Percentiles rank a stretch among this genome's conserved stretches.
These are phyloP conservation scores for Elephas maximus DNA, from an alignment of 2,113 vertebrate genomes.

Conservation along the genomic window DNA sequence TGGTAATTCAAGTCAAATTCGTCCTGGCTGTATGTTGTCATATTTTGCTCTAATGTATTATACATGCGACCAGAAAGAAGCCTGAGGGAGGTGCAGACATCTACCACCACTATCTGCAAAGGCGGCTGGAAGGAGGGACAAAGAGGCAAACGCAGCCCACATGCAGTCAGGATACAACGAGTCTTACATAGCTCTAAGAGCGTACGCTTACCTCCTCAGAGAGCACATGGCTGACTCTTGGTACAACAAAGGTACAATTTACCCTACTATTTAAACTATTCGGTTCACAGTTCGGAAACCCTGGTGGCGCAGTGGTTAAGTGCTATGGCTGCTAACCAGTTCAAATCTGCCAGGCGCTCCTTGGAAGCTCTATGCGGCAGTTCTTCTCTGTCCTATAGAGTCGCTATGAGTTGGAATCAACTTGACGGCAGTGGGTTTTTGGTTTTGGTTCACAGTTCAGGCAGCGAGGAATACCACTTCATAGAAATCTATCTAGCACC, in stretches of 20 bases:
- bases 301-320: too few species aligned
- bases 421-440: too few species aligned
- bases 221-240: background rate
- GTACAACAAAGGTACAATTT: background rate
- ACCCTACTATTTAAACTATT: background rate
- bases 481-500: background rate
- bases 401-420: too few species aligned
- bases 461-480: background rate
- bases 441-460: background rate
- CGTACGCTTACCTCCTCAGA: background rate
- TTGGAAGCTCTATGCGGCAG: too few species aligned
- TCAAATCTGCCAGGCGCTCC: too few species aligned
- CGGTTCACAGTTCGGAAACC: background rate
- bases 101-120: background rate
- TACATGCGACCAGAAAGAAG: background rate
- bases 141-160: background rate
- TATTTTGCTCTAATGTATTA: slow-evolving; percentile 5
- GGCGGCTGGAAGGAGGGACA: background rate
- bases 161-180: background rate
- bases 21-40: background rate
- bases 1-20: slow-evolving; percentile 47
- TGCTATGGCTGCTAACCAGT: too few species aligned
- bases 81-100: background rate
- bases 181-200: background rate
- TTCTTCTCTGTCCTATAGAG: too few species aligned